Percentiles rank a stretch among this genome's conserved stretches.
These are phyloP conservation scores for Apis florea DNA, from an alignment of 1,140 invertebrate species.

Conservation along the genomic window DNA sequence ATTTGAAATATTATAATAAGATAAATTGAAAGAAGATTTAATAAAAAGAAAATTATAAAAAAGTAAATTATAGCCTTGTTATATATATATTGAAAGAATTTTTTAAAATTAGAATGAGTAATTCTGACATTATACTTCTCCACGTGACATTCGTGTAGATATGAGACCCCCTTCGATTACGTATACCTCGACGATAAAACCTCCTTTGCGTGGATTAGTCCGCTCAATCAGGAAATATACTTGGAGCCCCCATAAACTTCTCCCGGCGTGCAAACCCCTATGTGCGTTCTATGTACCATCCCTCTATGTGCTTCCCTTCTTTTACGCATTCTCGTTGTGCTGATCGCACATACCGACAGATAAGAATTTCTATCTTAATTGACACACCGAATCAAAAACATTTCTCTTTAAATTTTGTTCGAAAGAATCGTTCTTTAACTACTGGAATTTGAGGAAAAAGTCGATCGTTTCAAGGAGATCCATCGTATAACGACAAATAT, in stretches of 20 bases:
- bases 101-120: background rate
- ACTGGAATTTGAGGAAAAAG: no score
- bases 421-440: no score
- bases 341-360: constrained; percentile 36
- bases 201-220: constrained; percentile 77
- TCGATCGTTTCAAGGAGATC: no score
- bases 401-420: constrained; percentile 24
- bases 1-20: no score
- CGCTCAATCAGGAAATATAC: constrained; percentile 78
- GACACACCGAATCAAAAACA: constrained; percentile 20
- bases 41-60: no score
- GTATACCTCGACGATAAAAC: constrained; percentile 76
- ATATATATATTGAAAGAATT: no score
- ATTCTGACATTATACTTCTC: constrained; percentile 15
- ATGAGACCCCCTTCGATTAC: constrained; percentile 67
- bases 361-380: constrained; percentile 51
- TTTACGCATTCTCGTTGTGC: constrained; percentile 33
- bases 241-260: constrained; percentile 72
- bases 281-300: constrained; percentile 56
- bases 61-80: no score
- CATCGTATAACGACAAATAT: no score
- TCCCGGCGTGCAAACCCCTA: constrained; percentile 60
- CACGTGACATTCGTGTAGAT: constrained; percentile 37
- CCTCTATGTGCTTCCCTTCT: constrained; percentile 56
- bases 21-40: no score